phyloP scores from a whole-genome alignment of 1,140 invertebrate genomes.

The Saccostrea cuccullata region DNA sequence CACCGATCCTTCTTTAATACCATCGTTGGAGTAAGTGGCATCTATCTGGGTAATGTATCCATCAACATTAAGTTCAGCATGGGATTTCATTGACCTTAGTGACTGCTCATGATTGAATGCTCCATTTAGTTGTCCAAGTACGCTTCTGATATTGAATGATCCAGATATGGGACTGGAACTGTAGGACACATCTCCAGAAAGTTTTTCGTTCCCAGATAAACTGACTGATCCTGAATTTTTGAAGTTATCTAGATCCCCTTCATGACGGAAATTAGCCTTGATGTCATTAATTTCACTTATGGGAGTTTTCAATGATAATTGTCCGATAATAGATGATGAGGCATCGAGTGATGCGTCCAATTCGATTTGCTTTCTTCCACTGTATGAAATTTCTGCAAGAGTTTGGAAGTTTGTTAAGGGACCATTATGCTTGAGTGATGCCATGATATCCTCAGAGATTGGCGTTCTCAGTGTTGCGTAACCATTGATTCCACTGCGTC shows the following conservation, averaged over 20 bases:
- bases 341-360: not conserved
- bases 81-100: not conserved
- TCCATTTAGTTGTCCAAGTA: conserved; percentile 1
- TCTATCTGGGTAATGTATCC: conserved; percentile 14
- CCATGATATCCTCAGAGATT: conserved; percentile 30
- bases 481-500: not conserved
- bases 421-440: conserved; percentile 38
- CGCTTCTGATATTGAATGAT: not conserved
- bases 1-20: not conserved
- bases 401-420: conserved; percentile 29
- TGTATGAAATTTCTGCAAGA: conserved; percentile 16
- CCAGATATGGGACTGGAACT: not conserved
- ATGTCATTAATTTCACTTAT: conserved; percentile 9
- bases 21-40: conserved; percentile 20
- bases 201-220: not conserved
- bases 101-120: conserved; percentile 42
- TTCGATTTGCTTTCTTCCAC: conserved; percentile 44
- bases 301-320: conserved; percentile 26
- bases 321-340: not conserved
- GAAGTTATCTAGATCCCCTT: not conserved
- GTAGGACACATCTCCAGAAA: conserved; percentile 12
- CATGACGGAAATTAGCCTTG: conserved; percentile 15
- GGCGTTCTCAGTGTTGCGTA: conserved; percentile 40
- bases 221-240: conserved; percentile 12
- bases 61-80: conserved; percentile 39